phyloP scores from a whole-genome alignment of 2,113 vertebrate genomes.

The Conger conger region DNA sequence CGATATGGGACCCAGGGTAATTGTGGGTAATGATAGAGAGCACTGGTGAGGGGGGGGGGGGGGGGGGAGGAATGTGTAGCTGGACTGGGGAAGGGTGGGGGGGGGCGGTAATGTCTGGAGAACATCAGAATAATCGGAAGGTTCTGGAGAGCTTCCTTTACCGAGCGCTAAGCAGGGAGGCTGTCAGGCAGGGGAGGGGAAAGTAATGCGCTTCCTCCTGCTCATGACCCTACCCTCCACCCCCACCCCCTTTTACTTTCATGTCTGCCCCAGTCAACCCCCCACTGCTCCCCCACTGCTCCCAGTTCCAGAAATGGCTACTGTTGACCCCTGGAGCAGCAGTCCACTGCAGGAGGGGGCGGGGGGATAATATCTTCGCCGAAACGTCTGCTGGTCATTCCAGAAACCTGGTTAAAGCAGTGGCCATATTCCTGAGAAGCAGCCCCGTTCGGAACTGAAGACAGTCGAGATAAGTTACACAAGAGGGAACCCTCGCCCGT shows the following conservation, averaged over 20 bases:
- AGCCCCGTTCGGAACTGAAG: too few relatives aligned
- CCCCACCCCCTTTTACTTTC: neutral
- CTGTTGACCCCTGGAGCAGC: neutral
- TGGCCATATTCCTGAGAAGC: too few relatives aligned
- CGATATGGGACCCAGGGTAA: neutral
- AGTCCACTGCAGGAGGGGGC: neutral
- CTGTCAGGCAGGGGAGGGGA: neutral
- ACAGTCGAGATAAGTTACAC: too few relatives aligned
- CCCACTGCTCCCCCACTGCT: too few relatives aligned
- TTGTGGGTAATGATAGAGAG: neutral
- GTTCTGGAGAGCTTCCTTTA: neutral
- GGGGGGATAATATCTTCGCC: neutral
- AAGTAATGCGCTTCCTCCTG: neutral
- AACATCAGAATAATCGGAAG: neutral
- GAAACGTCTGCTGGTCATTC: neutral
- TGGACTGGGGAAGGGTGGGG: neutral
- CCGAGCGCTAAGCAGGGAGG: neutral
- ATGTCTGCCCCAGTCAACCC: neutral
- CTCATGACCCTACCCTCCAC: neutral
- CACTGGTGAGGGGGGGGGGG: neutral
- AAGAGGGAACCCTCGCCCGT: too few relatives aligned
- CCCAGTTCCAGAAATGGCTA: neutral
- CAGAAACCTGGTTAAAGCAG: too few relatives aligned
- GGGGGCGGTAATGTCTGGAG: neutral
- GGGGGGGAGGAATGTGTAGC: neutral